Percentiles rank a stretch among this genome's conserved stretches.
Conservation (phyloP, 2,797 vertebrate genomes). For the Danio kyathit region DNA sequence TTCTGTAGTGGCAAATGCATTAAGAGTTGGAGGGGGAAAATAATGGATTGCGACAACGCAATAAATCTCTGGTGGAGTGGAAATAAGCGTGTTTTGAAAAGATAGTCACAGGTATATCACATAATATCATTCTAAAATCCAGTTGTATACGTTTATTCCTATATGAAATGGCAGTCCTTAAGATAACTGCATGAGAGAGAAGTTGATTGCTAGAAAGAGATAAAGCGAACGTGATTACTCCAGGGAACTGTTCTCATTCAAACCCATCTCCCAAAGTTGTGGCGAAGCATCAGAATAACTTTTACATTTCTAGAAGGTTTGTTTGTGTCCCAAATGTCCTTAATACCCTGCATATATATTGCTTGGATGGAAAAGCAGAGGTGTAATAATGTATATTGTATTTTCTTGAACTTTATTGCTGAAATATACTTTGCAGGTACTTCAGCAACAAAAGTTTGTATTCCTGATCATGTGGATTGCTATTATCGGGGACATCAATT, state of each 20-base stretch:
- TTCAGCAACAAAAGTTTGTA: too few relatives aligned
- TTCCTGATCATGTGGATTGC: too few relatives aligned
- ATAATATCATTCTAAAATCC: conserved; percentile 10
- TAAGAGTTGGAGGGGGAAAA: conserved; percentile 15
- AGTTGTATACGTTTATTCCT: conserved; percentile 14
- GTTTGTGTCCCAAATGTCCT: not conserved
- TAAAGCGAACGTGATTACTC: conserved; percentile 13
- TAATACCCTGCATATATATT: not conserved
- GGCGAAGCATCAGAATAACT: not conserved
- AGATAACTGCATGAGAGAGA: conserved; percentile 9
- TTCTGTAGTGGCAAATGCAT: conserved; percentile 1
- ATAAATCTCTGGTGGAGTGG: conserved; percentile 16
- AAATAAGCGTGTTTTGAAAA: conserved; percentile 40
- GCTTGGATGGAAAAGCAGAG: not conserved
- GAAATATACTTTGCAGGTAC: too few relatives aligned
- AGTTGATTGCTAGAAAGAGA: conserved; percentile 28
- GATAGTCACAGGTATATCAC: conserved; percentile 2
- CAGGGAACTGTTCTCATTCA: conserved; percentile 16
- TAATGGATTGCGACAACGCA: conserved; percentile 27
- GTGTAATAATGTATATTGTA: not conserved
- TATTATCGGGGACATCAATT: too few relatives aligned
- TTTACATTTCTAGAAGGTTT: not conserved
- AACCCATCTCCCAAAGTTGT: conserved; percentile 1
- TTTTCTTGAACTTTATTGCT: too few relatives aligned
- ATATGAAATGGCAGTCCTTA: conserved; percentile 26